Conservation (phyloP, 2,797 vertebrate genomes). For the Manis javanica region DNA sequence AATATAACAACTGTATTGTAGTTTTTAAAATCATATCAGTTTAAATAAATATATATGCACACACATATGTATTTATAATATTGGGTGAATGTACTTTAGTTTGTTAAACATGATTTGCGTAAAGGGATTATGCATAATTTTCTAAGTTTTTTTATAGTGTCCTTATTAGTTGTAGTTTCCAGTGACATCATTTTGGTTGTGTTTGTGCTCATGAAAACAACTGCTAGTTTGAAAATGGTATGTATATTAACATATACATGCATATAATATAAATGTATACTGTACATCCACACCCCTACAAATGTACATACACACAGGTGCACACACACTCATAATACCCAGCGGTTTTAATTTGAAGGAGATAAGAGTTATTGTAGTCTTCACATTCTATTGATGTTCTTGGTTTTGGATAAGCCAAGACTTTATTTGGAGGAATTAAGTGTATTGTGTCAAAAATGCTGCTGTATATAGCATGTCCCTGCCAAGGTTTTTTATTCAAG, state of each 20-base stretch:
- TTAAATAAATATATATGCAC: neutral
- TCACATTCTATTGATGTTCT: neutral
- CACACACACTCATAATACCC: neutral
- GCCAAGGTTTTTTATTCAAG: neutral
- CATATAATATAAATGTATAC: neutral
- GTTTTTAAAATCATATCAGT: neutral
- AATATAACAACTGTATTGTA: neutral
- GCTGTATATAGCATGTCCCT: neutral
- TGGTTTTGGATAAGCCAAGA: neutral
- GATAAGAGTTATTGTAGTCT: neutral
- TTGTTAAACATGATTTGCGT: neutral
- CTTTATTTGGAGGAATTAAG: neutral
- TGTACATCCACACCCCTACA: neutral
- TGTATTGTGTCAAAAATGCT: neutral
- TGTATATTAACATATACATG: neutral
- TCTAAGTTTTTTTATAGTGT: neutral
- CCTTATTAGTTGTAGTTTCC: neutral
- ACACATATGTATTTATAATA: neutral
- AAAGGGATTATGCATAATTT: neutral
- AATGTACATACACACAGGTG: neutral
- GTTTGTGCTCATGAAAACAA: neutral
- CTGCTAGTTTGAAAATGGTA: neutral
- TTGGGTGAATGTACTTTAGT: neutral
- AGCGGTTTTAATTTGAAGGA: neutral
- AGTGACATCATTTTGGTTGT: neutral